phyloP scores from a whole-genome alignment of 1,140 invertebrate species.

The Caenorhabditis tropicalis region DNA sequence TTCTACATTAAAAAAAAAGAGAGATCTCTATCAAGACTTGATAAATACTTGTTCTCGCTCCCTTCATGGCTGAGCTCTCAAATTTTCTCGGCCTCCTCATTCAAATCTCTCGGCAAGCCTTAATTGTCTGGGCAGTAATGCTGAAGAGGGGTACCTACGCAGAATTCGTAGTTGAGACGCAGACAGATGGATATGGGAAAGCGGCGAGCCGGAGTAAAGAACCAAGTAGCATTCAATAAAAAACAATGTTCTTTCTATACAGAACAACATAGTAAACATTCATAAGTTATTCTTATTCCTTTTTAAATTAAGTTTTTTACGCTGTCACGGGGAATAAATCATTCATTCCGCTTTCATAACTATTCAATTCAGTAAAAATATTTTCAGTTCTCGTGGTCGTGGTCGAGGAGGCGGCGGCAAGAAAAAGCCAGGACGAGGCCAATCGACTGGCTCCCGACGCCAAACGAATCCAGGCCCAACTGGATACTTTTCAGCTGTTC shows the following conservation, averaged over 20 bases:
- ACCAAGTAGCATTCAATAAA: no score
- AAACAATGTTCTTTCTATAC: no score
- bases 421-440: constrained; percentile 52
- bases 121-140: not conserved
- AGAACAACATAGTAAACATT: no score
- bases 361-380: not conserved
- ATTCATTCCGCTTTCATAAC: no score
- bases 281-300: no score
- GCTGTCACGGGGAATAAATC: no score
- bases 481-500: constrained; percentile 30
- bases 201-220: not conserved
- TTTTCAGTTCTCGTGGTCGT: constrained; percentile 30
- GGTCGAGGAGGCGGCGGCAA: constrained; percentile 43
- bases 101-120: not conserved
- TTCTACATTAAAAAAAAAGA: not conserved
- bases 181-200: no score
- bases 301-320: no score
- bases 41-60: not conserved
- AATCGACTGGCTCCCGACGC: not conserved
- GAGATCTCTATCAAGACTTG: not conserved
- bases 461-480: constrained; percentile 40
- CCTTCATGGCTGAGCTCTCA: no score
- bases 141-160: not conserved
- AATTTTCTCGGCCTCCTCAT: no score
- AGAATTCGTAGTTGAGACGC: not conserved